phyloP scores from a whole-genome alignment of 2,113 vertebrate species.

The Poecilia latipinna region DNA sequence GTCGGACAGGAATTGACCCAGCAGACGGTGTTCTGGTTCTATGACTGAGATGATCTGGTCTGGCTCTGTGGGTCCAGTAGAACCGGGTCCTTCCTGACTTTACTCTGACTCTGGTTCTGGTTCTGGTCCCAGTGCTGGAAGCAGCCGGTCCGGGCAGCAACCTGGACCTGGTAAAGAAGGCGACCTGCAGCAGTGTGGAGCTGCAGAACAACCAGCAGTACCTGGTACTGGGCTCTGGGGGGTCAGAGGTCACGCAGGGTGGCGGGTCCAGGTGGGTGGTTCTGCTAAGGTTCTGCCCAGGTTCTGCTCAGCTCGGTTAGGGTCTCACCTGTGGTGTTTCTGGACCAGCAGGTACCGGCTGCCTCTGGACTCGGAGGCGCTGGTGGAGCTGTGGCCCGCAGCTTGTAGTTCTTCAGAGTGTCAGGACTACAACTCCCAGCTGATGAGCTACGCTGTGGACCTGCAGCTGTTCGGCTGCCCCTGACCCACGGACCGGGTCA shows the following conservation, averaged over 20 bases:
- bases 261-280: conserved; percentile 36
- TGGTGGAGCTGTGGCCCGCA: conserved; percentile 87
- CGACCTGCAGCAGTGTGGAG: conserved; percentile 77
- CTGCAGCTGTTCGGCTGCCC: conserved; percentile 22
- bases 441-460: conserved; percentile 1
- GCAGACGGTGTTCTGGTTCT: no score
- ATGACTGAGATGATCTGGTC: no score
- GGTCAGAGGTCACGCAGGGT: conserved; percentile 72
- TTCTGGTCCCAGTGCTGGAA: conserved; percentile 34
- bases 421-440: not conserved
- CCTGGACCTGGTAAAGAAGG: conserved; percentile 87
- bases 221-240: conserved; percentile 85
- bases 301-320: not conserved
- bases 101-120: no score
- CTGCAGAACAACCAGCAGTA: conserved; percentile 82
- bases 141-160: conserved; percentile 63
- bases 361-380: conserved; percentile 86
- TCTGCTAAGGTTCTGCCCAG: not conserved
- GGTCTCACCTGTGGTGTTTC: not conserved
- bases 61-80: no score
- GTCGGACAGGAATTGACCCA: no score
- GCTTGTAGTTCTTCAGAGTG: conserved; percentile 35
- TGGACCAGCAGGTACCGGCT: conserved; percentile 83
- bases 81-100: no score
- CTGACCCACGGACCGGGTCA: not conserved